phyloP scores from a whole-genome alignment of 1,140 invertebrate species.

The Pseudachorutes palmiensis region DNA sequence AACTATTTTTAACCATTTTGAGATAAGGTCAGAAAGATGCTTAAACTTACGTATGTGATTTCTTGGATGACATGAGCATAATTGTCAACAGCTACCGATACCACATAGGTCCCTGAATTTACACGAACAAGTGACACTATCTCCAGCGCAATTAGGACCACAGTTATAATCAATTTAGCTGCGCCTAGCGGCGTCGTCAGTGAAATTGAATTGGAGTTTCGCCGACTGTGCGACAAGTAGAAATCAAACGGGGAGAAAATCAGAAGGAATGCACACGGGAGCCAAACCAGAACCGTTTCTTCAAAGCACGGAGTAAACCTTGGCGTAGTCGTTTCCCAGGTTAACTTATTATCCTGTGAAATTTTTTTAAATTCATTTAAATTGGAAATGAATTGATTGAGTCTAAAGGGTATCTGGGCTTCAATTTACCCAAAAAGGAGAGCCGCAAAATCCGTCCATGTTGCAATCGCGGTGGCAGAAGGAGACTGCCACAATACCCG shows the following conservation, averaged over 20 bases:
- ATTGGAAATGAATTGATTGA: background rate
- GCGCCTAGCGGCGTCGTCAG: constrained; percentile 51
- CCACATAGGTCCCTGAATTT: constrained; percentile 40
- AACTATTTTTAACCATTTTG: background rate
- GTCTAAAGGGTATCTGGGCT: too few relatives aligned
- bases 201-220: background rate
- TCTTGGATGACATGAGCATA: constrained; percentile 35
- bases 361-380: background rate
- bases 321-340: constrained; percentile 71
- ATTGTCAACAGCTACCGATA: constrained; percentile 42
- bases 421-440: constrained; percentile 12
- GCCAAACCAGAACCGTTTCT: constrained; percentile 74
- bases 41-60: constrained; percentile 34
- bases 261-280: constrained; percentile 76
- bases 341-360: constrained; percentile 41
- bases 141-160: constrained; percentile 7
- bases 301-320: constrained; percentile 80
- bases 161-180: constrained; percentile 59
- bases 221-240: background rate
- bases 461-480: too few relatives aligned
- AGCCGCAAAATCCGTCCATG: constrained; percentile 7
- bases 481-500: too few relatives aligned
- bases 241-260: constrained; percentile 44
- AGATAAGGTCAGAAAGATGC: background rate
- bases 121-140: background rate